Base-by-base conservation (phyloP, 2,888 invertebrate genomes). In the Rhynchonema sp. region DNA sequence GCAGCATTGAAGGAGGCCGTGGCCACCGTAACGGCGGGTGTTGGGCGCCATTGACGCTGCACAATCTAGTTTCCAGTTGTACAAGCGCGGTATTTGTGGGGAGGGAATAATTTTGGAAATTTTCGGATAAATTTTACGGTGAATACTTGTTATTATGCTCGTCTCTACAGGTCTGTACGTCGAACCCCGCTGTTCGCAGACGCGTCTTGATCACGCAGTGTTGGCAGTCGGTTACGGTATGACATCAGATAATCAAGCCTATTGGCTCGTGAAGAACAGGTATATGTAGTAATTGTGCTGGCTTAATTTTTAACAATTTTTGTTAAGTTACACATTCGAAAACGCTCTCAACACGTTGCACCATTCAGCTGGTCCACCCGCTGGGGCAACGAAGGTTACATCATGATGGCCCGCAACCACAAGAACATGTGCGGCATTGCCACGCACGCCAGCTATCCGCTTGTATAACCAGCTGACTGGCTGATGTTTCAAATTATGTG, bases 311-410 rank as follows among this genome's bases (percentile, higher is more conserved):
- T n/a, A 13, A 52, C 23, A 23, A 22, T 3, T 52, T 6, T 20
- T 20, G 13, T 52, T 52, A 52, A 52, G 6, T 38, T 38, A 20
- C 20, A 38, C 38, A 13, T 38, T 20, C 20, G 38, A 38, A 38
- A 9, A 13, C 9, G 13, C 20, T 38, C 20, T 38, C n/a, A n/a
- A n/a, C n/a, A n/a, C n/a, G n/a, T n/a, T n/a, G n/a, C n/a, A 22
- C 1, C 13, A 46, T 55, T 27, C 76, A 87, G 88, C 83, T 90
- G 89, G 89, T 86, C 87, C 1, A 76, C 77, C n/a, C 77, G 76
- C 56, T 90, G 89, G 89, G 89, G 89, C 1, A 83, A 86, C 71
- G 75, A 83, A 17, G 89, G 89, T 0, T 89, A 86, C 70, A 87
- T 90, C 60, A 68, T 69, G 81, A 81, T 84, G 71, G 75, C 87